Evolutionary conservation across 2,888 invertebrate genomes (phyloP).

Genomic region (Erynnis tages): DNA sequence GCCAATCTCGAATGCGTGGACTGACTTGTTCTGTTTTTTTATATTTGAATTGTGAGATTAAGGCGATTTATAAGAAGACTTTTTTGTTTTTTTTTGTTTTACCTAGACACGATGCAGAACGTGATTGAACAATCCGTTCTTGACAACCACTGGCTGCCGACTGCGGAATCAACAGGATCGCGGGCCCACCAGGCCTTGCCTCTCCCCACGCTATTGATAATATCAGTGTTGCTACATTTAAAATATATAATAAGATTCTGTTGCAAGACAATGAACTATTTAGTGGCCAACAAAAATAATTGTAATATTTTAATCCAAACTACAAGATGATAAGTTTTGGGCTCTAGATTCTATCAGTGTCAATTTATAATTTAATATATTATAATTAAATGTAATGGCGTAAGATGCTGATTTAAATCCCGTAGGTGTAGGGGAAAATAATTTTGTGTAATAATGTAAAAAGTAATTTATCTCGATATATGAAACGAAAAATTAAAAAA

Average conservation of each 20-base stretch:
- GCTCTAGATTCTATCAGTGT: conserved; percentile 33
- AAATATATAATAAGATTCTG: conserved; percentile 35
- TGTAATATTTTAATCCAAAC: conserved; percentile 41
- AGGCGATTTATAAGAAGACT: no score
- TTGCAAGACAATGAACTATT: conserved; percentile 39
- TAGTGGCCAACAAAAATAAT: conserved; percentile 32
- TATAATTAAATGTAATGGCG: no score
- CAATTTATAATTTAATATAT: conserved; percentile 41
- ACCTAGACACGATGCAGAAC: conserved; percentile 74
- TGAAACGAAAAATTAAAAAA: neutral
- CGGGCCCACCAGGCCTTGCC: conserved; percentile 49
- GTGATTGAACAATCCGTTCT: conserved; percentile 77
- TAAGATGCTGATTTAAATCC: conserved; percentile 18
- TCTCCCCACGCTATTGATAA: conserved; percentile 48
- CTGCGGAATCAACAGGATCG: conserved; percentile 67
- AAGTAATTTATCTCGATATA: conserved; percentile 4
- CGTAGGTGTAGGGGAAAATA: neutral
- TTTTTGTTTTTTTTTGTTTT: conserved; percentile 31
- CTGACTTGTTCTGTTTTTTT: no score
- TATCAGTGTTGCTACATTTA: conserved; percentile 51
- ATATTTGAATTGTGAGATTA: no score
- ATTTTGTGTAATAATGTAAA: conserved; percentile 11
- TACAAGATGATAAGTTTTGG: conserved; percentile 65
- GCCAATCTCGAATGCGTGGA: no score
- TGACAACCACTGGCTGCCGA: conserved; percentile 77